Evolutionary conservation across 2,113 vertebrate genomes (phyloP).

Genomic region (Strix uralensis): DNA sequence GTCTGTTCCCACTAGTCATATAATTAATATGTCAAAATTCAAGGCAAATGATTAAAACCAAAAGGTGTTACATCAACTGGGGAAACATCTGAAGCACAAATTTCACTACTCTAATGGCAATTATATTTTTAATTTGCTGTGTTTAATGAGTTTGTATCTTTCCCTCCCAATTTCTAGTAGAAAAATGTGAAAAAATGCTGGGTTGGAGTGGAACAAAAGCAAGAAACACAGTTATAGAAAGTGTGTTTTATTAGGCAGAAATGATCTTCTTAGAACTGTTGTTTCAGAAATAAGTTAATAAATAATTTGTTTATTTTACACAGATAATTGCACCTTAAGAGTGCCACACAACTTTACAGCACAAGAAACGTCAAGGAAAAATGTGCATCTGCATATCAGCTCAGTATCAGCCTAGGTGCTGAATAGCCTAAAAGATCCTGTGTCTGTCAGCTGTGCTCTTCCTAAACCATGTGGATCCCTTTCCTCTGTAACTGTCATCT

Average conservation of each 20-base stretch:
- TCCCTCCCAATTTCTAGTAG: not conserved
- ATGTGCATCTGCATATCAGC: not conserved
- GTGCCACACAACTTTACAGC: not conserved
- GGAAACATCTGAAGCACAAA: not conserved
- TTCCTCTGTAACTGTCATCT: not conserved
- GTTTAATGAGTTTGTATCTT: not conserved
- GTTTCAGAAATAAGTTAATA: not conserved
- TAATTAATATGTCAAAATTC: not conserved
- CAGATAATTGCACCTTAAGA: not conserved
- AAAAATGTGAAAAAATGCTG: not conserved
- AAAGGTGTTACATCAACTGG: not conserved
- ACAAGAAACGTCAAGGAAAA: not conserved
- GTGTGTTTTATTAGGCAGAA: not conserved
- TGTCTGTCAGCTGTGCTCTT: not conserved
- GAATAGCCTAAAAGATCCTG: not conserved
- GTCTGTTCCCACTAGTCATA: not conserved
- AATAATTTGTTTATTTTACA: not conserved
- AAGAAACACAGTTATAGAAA: not conserved
- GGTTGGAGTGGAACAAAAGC: not conserved
- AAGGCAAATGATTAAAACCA: not conserved
- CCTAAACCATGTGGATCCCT: not conserved
- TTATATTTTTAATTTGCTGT: not conserved
- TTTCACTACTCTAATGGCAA: not conserved
- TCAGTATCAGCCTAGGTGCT: no score
- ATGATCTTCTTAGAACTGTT: not conserved